Evolutionary conservation across 2,888 invertebrate genomes (phyloP).

Genomic region (Apoda limacodes): DNA sequence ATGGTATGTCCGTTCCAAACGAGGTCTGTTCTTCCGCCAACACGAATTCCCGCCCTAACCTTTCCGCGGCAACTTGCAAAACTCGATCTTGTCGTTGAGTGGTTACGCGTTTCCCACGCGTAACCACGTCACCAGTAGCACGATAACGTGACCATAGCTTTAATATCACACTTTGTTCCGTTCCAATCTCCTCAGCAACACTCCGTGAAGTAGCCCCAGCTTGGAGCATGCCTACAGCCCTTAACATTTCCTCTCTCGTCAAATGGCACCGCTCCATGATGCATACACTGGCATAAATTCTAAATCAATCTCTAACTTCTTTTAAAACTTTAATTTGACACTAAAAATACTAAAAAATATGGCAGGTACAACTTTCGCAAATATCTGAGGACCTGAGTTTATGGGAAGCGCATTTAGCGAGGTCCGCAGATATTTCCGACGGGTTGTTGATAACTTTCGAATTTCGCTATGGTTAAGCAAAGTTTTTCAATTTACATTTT

Average conservation of each 20-base stretch:
- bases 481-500: too few species aligned
- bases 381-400: too few species aligned
- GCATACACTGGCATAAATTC: too few species aligned
- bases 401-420: too few species aligned
- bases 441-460: not conserved
- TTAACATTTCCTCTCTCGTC: conserved; percentile 5
- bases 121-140: conserved; percentile 1
- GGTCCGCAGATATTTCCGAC: too few species aligned
- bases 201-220: conserved; percentile 3
- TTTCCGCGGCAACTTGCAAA: conserved; percentile 8
- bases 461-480: too few species aligned
- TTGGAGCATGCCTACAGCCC: conserved; percentile 10
- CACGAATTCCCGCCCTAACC: conserved; percentile 13
- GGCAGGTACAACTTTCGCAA: too few species aligned
- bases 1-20: conserved; percentile 12
- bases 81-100: not conserved
- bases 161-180: conserved; percentile 6
- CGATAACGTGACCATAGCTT: conserved; percentile 9
- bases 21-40: conserved; percentile 13
- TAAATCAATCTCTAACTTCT: too few species aligned
- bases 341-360: too few species aligned
- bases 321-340: too few species aligned
- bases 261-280: too few species aligned
- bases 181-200: conserved; percentile 6
- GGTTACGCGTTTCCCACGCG: too few species aligned